Percentiles rank a stretch among this genome's conserved stretches.
phyloP scores from a whole-genome alignment of 2,113 vertebrate genomes.

The Syrmaticus mikado region DNA sequence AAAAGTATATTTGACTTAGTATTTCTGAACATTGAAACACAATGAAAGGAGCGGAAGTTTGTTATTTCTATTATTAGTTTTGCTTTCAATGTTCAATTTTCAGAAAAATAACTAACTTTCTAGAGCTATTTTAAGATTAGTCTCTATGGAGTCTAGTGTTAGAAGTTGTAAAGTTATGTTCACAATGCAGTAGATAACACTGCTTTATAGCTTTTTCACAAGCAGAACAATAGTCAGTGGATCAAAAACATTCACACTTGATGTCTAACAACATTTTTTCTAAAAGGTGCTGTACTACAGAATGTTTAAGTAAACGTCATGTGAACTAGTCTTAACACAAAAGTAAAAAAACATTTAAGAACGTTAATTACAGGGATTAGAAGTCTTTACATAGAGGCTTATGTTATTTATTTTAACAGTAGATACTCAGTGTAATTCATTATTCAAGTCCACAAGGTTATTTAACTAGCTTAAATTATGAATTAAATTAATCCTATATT shows the following conservation, averaged over 20 bases:
- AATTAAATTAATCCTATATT: constrained; percentile 47
- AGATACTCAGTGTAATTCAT: constrained; percentile 32
- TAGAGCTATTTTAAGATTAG: not conserved
- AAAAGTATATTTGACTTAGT: not conserved
- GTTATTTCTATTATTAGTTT: not conserved
- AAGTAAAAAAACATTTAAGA: not conserved
- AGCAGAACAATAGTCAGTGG: not conserved
- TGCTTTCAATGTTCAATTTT: not conserved
- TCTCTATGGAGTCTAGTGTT: not conserved
- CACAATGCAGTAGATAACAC: not conserved
- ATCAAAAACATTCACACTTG: not conserved
- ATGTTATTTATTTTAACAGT: constrained; percentile 12
- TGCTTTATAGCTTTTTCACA: not conserved
- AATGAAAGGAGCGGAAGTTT: not conserved
- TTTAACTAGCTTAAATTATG: constrained; percentile 43
- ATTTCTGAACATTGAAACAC: not conserved
- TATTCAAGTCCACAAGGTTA: constrained; percentile 36
- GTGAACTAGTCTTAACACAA: not conserved
- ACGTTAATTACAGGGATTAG: not conserved
- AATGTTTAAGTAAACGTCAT: not conserved
- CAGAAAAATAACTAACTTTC: not conserved
- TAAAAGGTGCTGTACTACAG: not conserved
- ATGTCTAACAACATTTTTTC: not conserved
- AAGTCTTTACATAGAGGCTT: not conserved
- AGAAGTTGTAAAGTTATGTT: not conserved